These are phyloP conservation scores for Mirounga angustirostris DNA, from an alignment of 2,113 vertebrate species.

Conservation along the genomic window DNA sequence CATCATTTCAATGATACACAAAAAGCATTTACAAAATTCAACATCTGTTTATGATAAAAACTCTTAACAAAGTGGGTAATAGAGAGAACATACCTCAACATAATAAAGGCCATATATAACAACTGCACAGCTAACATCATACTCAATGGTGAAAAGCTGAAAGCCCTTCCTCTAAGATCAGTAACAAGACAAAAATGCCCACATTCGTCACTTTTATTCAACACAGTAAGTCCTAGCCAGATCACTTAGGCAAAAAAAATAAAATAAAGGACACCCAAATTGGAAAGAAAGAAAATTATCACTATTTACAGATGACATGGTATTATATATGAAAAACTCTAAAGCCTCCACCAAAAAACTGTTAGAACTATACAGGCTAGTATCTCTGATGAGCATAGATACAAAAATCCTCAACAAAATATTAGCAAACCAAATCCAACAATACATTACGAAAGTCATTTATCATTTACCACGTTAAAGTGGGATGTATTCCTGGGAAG, in stretches of 20 bases:
- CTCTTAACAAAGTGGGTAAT: not conserved
- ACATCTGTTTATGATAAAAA: not conserved
- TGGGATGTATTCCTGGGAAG: not conserved
- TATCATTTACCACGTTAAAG: not conserved
- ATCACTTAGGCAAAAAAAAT: not conserved
- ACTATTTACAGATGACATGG: not conserved
- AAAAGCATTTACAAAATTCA: not conserved
- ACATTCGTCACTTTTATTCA: not conserved
- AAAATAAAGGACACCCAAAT: not conserved
- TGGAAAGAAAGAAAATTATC: not conserved
- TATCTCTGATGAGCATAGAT: not conserved
- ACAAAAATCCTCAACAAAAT: not conserved
- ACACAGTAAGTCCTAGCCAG: not conserved
- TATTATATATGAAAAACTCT: not conserved
- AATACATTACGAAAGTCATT: not conserved
- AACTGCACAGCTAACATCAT: not conserved
- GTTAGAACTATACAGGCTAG: not conserved
- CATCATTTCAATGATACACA: not conserved
- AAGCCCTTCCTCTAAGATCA: not conserved
- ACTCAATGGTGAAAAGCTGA: not conserved
- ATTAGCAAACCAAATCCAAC: not conserved
- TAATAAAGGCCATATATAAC: not conserved
- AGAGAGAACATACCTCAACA: not conserved
- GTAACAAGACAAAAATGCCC: not conserved
- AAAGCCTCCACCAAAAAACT: not conserved